phyloP scores from a whole-genome alignment of 2,113 vertebrate genomes.

The Acanthisitta chloris region DNA sequence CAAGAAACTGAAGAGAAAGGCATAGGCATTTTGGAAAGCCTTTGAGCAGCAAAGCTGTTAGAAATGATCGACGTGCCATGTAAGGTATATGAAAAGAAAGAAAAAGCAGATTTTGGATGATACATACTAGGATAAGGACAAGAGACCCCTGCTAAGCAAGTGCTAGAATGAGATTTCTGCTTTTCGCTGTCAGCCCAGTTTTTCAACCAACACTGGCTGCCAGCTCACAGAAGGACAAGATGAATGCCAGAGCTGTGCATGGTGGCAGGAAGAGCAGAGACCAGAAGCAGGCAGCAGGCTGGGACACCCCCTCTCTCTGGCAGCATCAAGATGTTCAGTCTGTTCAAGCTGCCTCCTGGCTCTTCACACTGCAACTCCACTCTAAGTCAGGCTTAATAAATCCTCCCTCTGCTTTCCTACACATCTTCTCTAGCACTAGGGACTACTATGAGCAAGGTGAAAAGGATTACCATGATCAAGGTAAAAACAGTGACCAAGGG shows the following conservation, averaged over 20 bases:
- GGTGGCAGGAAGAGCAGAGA: background rate
- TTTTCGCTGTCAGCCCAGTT: background rate
- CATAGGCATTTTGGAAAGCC: background rate
- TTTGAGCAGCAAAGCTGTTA: background rate
- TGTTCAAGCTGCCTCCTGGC: background rate
- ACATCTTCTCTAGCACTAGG: background rate
- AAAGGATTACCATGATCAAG: background rate
- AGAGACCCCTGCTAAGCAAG: background rate
- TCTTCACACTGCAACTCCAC: fast-evolving
- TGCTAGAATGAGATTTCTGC: background rate
- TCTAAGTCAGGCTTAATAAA: background rate
- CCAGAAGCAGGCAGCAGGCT: background rate
- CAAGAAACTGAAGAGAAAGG: background rate
- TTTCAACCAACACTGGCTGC: fast-evolving
- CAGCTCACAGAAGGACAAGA: conserved; percentile 29
- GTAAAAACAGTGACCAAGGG: background rate
- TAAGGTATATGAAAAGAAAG: background rate
- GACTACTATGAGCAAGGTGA: background rate
- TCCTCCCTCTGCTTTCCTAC: background rate
- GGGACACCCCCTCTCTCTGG: background rate
- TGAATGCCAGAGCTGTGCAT: fast-evolving
- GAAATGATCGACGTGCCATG: background rate
- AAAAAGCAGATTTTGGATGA: background rate
- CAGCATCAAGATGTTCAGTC: background rate
- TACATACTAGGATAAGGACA: background rate